Percentiles rank a stretch among this genome's conserved stretches.
These are phyloP conservation scores for Parus major DNA, from an alignment of 2,113 vertebrate species.

Conservation along the genomic window DNA sequence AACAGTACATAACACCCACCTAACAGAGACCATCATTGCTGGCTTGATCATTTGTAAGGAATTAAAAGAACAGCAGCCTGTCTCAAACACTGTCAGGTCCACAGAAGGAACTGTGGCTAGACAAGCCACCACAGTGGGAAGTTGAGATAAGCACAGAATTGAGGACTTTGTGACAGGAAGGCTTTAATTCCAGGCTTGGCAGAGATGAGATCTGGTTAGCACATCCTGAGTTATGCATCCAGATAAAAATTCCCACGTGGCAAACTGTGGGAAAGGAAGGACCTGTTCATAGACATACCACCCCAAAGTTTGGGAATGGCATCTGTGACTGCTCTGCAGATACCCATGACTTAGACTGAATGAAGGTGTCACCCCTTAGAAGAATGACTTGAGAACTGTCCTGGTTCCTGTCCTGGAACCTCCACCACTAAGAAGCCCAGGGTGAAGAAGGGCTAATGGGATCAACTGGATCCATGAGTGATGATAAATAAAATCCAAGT, in stretches of 20 bases:
- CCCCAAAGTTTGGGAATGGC: neutral
- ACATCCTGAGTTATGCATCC: neutral
- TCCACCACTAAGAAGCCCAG: neutral
- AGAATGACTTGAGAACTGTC: neutral
- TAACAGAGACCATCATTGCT: neutral
- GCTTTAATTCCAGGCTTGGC: fast-evolving
- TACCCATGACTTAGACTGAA: neutral
- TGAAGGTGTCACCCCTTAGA: neutral
- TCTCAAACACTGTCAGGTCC: neutral
- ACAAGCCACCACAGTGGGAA: fast-evolving
- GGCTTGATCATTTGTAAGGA: neutral
- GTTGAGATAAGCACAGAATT: neutral
- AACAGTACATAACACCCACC: neutral
- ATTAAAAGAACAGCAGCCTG: neutral
- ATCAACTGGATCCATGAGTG: neutral
- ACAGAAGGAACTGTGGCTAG: neutral
- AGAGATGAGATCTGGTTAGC: neutral
- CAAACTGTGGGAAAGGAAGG: neutral
- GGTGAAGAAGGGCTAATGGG: neutral
- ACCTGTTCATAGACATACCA: neutral
- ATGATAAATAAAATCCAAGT: neutral
- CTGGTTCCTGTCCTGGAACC: neutral
- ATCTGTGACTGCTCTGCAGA: no score
- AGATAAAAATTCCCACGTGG: neutral
- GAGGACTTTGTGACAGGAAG: neutral